A percentile compares a stretch with the other conserved stretches of the same genome.
These are phyloP conservation scores for Chrysochloris asiatica DNA, from an alignment of 2,113 vertebrate species.

Conservation along the genomic window DNA sequence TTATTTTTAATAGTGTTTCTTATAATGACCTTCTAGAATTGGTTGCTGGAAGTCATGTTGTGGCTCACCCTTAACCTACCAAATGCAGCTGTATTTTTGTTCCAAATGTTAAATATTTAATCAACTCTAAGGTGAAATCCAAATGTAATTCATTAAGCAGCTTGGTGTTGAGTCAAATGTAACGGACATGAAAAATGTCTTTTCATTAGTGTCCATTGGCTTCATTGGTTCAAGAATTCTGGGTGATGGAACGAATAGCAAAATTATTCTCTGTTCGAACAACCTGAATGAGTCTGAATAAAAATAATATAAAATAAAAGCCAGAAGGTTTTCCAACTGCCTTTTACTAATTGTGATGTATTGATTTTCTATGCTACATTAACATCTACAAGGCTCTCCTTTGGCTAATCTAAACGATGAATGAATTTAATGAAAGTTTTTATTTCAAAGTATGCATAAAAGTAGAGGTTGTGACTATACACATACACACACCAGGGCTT, in stretches of 20 bases:
- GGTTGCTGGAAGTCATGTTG: slow-evolving; percentile 47
- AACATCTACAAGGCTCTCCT: slow-evolving; percentile 58
- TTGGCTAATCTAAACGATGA: slow-evolving; percentile 67
- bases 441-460: slow-evolving; percentile 38
- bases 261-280: slow-evolving; percentile 63
- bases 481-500: background rate
- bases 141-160: slow-evolving; percentile 81
- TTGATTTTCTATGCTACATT: slow-evolving; percentile 72
- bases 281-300: slow-evolving; percentile 53
- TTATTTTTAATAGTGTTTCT: slow-evolving; percentile 22
- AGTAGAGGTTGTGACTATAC: slow-evolving; percentile 16
- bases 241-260: slow-evolving; percentile 65
- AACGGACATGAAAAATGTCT: slow-evolving; percentile 82
- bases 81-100: slow-evolving; percentile 63
- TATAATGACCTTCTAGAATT: slow-evolving; percentile 22
- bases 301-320: slow-evolving; percentile 70
- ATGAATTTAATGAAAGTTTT: slow-evolving; percentile 71
- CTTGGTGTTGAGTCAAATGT: slow-evolving; percentile 79
- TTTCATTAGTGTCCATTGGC: slow-evolving; percentile 79
- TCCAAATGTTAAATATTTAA: slow-evolving; percentile 82
- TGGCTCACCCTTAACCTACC: slow-evolving; percentile 48
- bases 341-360: slow-evolving; percentile 74
- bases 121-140: slow-evolving; percentile 79
- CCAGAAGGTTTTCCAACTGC: slow-evolving; percentile 54
- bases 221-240: slow-evolving; percentile 66